phyloP scores from a whole-genome alignment of 1,140 invertebrate species.

The Brachystomella parvula region DNA sequence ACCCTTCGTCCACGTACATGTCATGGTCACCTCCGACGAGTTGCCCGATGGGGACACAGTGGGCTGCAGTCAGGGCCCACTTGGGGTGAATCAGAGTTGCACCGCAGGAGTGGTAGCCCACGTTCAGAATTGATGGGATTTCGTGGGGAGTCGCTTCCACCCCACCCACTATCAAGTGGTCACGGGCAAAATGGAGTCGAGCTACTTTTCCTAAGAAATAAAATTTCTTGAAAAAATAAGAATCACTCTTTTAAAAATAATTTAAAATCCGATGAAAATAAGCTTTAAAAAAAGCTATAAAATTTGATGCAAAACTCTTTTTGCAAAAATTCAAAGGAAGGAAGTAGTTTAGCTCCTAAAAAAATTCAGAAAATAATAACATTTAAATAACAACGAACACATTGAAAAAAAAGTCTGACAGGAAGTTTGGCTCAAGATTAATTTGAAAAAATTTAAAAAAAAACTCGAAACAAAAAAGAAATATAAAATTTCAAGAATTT shows the following conservation, averaged over 20 bases:
- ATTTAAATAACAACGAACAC: too few species aligned
- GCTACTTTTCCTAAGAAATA: background rate
- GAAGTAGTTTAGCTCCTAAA: too few species aligned
- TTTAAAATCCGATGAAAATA: too few species aligned
- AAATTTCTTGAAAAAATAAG: too few species aligned
- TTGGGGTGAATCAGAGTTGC: conserved; percentile 44
- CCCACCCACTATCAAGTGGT: background rate
- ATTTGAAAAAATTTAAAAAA: background rate
- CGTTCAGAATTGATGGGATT: background rate
- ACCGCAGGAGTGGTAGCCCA: conserved; percentile 40
- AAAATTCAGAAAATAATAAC: background rate
- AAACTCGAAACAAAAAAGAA: background rate
- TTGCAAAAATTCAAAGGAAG: background rate
- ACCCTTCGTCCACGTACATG: background rate
- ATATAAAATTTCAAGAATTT: background rate
- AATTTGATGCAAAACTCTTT: too few species aligned
- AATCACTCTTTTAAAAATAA: too few species aligned
- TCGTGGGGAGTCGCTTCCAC: background rate
- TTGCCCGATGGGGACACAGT: conserved; percentile 39
- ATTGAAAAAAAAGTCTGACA: too few species aligned
- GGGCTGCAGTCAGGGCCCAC: conserved; percentile 47
- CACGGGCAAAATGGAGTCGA: background rate
- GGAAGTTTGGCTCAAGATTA: background rate
- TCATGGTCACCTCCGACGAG: background rate
- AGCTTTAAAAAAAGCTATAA: too few species aligned